Conservation (phyloP, 2,888 invertebrate genomes). For the Aphidius colemani region DNA sequence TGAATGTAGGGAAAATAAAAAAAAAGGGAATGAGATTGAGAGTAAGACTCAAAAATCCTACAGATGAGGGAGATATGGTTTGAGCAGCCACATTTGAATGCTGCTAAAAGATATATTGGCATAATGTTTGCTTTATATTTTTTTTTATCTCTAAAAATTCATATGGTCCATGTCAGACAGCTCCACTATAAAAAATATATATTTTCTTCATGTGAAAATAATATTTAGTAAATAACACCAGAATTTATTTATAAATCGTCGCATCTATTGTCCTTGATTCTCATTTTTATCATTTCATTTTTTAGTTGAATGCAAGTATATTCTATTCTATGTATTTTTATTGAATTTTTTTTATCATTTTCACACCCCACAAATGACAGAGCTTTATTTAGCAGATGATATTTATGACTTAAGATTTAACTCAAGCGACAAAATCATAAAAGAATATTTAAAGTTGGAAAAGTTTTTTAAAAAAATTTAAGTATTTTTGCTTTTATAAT, state of each 20-base stretch:
- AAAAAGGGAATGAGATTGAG: constrained; percentile 35
- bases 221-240: constrained; percentile 16
- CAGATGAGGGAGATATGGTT: constrained; percentile 50
- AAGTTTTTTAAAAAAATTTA: neutral
- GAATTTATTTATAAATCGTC: too few species aligned
- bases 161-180: neutral
- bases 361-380: constrained; percentile 35
- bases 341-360: neutral
- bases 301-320: constrained; percentile 9
- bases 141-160: constrained; percentile 47
- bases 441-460: too few species aligned
- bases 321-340: constrained; percentile 5
- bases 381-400: constrained; percentile 60
- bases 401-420: constrained; percentile 57
- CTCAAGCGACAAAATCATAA: neutral
- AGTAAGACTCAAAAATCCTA: constrained; percentile 44
- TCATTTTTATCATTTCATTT: constrained; percentile 18
- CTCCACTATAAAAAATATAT: too few species aligned
- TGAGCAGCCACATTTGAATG: constrained; percentile 54
- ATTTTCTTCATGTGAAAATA: constrained; percentile 24
- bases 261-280: constrained; percentile 44
- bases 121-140: constrained; percentile 31
- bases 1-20: constrained; percentile 27
- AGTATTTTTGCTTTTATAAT: too few species aligned
- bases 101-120: constrained; percentile 42